Percentiles rank a stretch among this genome's conserved stretches.
These are phyloP conservation scores for Rhinoderma darwinii DNA, from an alignment of 2,113 vertebrate genomes.

Conservation along the genomic window DNA sequence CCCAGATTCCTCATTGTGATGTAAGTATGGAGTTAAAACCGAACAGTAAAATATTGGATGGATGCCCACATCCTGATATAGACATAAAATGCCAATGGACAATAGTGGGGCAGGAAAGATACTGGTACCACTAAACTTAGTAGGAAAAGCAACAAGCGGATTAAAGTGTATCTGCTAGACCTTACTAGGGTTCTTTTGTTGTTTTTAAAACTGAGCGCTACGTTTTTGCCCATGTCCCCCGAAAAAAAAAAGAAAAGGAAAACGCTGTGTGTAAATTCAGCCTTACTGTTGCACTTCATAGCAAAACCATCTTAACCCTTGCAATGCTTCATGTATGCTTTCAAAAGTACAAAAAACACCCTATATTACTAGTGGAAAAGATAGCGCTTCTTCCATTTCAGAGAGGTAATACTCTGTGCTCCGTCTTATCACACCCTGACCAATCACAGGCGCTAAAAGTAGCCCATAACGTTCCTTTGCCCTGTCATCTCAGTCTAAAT, in stretches of 20 bases:
- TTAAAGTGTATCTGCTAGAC: too few relatives aligned
- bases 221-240: too few relatives aligned
- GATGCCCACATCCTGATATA: background rate
- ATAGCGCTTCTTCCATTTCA: background rate
- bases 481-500: background rate
- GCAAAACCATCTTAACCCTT: background rate
- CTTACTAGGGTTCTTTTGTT: too few relatives aligned
- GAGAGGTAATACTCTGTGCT: background rate
- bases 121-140: too few relatives aligned
- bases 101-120: too few relatives aligned
- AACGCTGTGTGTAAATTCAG: too few relatives aligned
- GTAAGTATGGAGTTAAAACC: background rate
- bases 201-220: too few relatives aligned
- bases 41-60: conserved; percentile 18
- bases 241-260: too few relatives aligned
- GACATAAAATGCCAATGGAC: background rate
- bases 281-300: background rate
- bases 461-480: background rate
- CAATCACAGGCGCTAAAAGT: background rate
- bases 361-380: background rate
- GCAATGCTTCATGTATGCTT: background rate
- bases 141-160: too few relatives aligned
- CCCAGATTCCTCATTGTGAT: conserved; percentile 26
- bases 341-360: background rate
- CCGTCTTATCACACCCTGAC: conserved; percentile 4